Percentiles rank a stretch among this genome's conserved stretches.
Evolutionary conservation across 2,113 vertebrate genomes (phyloP).

Genomic region (Ceratotherium simum): DNA sequence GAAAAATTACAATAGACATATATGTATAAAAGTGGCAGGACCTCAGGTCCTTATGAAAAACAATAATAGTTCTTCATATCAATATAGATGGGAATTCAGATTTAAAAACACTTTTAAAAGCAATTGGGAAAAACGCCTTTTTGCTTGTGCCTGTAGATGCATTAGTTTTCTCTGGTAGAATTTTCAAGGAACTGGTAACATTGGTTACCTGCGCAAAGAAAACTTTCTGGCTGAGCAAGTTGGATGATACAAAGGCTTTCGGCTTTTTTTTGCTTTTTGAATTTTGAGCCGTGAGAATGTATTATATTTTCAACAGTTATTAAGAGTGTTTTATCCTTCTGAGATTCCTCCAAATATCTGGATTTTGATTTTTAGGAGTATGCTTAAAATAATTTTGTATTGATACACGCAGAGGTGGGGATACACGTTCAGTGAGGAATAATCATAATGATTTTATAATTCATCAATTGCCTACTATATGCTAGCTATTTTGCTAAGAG

Average conservation of each 20-base stretch:
- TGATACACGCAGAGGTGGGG: not conserved
- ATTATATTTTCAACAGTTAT: not conserved
- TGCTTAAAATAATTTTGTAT: not conserved
- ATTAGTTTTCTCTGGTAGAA: not conserved
- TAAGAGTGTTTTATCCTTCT: not conserved
- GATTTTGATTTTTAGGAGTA: not conserved
- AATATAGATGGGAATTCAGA: not conserved
- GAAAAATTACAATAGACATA: not conserved
- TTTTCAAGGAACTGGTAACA: not conserved
- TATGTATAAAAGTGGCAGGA: not conserved
- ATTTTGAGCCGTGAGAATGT: not conserved
- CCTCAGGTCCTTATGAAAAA: not conserved
- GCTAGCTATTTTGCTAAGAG: not conserved
- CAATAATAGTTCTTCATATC: not conserved
- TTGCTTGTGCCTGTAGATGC: not conserved
- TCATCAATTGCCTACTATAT: not conserved
- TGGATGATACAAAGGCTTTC: not conserved
- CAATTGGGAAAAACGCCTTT: not conserved
- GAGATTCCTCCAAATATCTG: not conserved
- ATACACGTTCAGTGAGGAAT: not conserved
- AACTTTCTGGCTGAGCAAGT: not conserved
- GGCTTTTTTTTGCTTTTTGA: not conserved
- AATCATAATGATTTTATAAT: not conserved
- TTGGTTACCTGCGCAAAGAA: not conserved
- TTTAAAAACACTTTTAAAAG: conserved; percentile 7